Evolutionary conservation across 2,797 vertebrate species (phyloP).

Genomic region (Sphenopsis melanotis): DNA sequence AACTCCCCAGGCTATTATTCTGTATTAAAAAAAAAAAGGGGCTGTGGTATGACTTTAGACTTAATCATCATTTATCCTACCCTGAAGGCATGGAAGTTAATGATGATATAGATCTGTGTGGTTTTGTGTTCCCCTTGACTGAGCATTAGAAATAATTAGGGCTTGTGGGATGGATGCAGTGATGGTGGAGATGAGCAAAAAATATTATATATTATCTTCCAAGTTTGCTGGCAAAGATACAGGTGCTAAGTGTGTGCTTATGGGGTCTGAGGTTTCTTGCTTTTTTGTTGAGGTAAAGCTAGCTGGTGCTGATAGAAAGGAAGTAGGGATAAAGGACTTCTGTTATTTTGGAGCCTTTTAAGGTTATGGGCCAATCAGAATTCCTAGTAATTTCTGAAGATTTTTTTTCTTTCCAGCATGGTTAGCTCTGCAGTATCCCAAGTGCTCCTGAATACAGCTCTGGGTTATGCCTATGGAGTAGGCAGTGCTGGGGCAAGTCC

Average conservation of each 20-base stretch:
- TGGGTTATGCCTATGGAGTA: neutral
- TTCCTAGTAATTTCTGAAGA: neutral
- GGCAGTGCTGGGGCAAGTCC: neutral
- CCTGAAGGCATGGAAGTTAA: slow-evolving; percentile 58
- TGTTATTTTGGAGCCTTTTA: neutral
- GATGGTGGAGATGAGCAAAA: slow-evolving; percentile 41
- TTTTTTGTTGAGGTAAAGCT: neutral
- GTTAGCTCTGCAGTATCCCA: neutral
- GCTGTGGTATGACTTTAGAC: slow-evolving; percentile 38
- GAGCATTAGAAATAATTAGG: slow-evolving; percentile 65
- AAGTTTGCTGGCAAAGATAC: neutral
- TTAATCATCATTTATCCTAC: slow-evolving; percentile 62
- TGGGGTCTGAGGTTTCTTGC: slow-evolving; percentile 2
- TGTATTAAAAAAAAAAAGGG: neutral
- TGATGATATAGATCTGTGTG: slow-evolving; percentile 58
- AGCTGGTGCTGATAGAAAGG: neutral
- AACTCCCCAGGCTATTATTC: slow-evolving; percentile 18
- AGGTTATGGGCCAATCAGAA: neutral
- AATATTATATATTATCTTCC: neutral
- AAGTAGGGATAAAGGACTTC: neutral
- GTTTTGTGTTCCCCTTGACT: slow-evolving; percentile 62
- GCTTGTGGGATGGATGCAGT: slow-evolving; percentile 27
- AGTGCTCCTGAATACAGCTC: neutral
- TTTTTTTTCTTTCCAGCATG: neutral
- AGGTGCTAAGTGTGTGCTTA: neutral